A percentile compares a stretch with the other conserved stretches of the same genome.
phyloP scores from a whole-genome alignment of 30 jellyfish, hydroid and myxozoan species.

The Chrysaora quinquecirrha region DNA sequence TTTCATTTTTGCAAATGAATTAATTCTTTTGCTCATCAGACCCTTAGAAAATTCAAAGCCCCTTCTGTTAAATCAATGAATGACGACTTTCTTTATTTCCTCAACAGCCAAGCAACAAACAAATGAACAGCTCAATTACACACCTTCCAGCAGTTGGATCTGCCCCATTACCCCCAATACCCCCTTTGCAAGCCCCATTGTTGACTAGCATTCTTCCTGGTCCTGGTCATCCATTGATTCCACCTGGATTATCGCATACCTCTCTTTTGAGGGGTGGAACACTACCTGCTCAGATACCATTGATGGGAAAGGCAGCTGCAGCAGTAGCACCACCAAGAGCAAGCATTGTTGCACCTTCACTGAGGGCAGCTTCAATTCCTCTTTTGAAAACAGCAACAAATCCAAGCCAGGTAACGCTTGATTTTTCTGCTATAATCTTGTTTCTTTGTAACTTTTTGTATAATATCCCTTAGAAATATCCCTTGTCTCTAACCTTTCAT shows the following conservation, averaged over 20 bases:
- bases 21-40: no score
- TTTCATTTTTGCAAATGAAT: no score
- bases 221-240: conserved; percentile 86
- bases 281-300: conserved; percentile 92
- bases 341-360: conserved; percentile 62
- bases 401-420: conserved; percentile 76
- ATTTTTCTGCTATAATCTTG: background rate
- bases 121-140: conserved; percentile 70
- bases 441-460: no score
- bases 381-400: conserved; percentile 77
- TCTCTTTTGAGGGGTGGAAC: conserved; percentile 80
- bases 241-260: conserved; percentile 85
- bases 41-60: no score
- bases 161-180: conserved; percentile 95
- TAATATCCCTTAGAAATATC: no score
- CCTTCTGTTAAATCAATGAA: no score
- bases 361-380: conserved; percentile 78
- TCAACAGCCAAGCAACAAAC: conserved; percentile 80
- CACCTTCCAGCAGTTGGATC: conserved; percentile 87
- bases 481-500: no score
- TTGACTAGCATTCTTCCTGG: conserved; percentile 84
- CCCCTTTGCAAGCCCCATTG: conserved; percentile 90
- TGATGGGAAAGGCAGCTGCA: conserved; percentile 87
- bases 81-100: no score
- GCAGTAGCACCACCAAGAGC: conserved; percentile 96